Percentiles rank a stretch among this genome's conserved stretches.
These are phyloP conservation scores for Siderastrea radians DNA, from an alignment of 92 coral and sea anemone species.

Conservation along the genomic window DNA sequence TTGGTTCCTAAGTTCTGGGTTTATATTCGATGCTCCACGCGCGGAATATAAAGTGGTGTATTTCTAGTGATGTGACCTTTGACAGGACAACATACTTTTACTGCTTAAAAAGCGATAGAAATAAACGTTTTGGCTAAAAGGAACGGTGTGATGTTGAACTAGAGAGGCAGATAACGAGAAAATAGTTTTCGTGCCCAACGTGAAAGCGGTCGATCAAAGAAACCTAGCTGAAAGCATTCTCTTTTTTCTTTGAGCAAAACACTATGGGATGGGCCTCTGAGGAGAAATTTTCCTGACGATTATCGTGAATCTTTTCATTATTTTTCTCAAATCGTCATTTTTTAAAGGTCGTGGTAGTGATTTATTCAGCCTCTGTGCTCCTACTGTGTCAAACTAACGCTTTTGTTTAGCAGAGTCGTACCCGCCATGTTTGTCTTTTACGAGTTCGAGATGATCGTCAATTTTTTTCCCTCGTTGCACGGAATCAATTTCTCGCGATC, in stretches of 20 bases:
- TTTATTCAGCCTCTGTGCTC: constrained; percentile 14
- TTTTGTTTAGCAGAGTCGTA: constrained; percentile 22
- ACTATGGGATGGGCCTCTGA: not conserved
- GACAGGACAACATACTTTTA: constrained; percentile 74
- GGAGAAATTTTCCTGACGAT: not conserved
- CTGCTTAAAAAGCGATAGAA: constrained; percentile 50
- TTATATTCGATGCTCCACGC: constrained; percentile 49
- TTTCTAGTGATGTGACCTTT: constrained; percentile 79
- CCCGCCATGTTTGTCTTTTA: constrained; percentile 75
- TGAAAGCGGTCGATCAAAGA: constrained; percentile 26
- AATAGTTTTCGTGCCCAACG: constrained; percentile 17
- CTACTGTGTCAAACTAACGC: constrained; percentile 31
- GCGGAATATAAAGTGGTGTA: constrained; percentile 58
- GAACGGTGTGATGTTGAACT: not conserved
- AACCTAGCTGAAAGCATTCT: not conserved
- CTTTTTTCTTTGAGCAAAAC: constrained; percentile 7
- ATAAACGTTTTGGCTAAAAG: constrained; percentile 3
- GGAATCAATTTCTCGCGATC: constrained; percentile 54
- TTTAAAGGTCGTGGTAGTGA: constrained; percentile 36
- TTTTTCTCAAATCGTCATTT: constrained; percentile 9
- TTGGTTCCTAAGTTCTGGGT: constrained; percentile 13
- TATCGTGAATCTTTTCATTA: not conserved
- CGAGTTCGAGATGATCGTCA: constrained; percentile 41
- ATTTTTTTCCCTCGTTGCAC: constrained; percentile 49
- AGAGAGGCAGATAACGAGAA: not conserved